Conservation (phyloP, 1,140 invertebrate genomes). For the Zophobas atratus region DNA sequence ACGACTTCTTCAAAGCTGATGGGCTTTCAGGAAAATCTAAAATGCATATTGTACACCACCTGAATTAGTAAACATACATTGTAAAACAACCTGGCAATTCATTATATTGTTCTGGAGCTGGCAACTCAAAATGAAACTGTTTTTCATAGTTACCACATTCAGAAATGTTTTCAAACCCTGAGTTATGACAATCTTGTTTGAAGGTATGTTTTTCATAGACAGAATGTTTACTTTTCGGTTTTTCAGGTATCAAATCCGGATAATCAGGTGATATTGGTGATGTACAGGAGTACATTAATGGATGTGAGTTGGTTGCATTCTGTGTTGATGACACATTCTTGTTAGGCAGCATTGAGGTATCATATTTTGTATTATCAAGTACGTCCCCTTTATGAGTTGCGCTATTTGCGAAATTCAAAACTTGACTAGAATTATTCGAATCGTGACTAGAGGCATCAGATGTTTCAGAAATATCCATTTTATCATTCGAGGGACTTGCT, state of each 20-base stretch:
- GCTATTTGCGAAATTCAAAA: conserved; percentile 45
- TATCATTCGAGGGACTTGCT: conserved; percentile 53
- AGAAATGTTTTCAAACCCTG: conserved; percentile 49
- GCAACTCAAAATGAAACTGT: conserved; percentile 55
- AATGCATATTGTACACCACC: conserved; percentile 16
- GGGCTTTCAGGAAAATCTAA: conserved; percentile 65
- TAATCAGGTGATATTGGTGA: conserved; percentile 62
- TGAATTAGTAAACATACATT: neutral
- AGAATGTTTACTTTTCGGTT: conserved; percentile 57
- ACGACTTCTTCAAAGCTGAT: conserved; percentile 62
- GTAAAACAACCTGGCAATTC: conserved; percentile 59
- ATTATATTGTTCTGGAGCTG: conserved; percentile 58
- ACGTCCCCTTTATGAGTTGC: conserved; percentile 50
- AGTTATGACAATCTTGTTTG: conserved; percentile 60
- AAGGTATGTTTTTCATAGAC: conserved; percentile 58
- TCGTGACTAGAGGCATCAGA: conserved; percentile 54
- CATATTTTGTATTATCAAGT: conserved; percentile 23
- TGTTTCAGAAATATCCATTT: conserved; percentile 62
- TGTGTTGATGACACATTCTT: conserved; percentile 54
- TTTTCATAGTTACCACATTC: conserved; percentile 57
- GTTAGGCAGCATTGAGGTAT: conserved; percentile 2
- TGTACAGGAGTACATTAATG: conserved; percentile 65
- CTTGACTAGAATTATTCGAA: conserved; percentile 49
- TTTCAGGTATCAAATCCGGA: conserved; percentile 66
- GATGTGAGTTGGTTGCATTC: conserved; percentile 67